Evolutionary conservation across 2,113 vertebrate genomes (phyloP).

Genomic region (Phylloscopus trochiloides): DNA sequence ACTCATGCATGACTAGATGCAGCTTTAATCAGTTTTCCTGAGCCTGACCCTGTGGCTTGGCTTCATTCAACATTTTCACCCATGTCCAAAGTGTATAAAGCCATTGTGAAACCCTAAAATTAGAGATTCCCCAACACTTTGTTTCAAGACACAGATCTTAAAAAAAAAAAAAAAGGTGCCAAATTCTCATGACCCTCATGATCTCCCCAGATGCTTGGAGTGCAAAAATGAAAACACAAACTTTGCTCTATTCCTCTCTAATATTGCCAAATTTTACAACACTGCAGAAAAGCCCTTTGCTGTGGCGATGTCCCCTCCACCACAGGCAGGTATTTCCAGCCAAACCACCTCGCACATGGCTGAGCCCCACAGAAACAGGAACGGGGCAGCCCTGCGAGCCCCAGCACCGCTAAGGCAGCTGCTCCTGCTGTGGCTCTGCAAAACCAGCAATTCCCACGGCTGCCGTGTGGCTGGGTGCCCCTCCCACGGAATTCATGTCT

Average conservation of each 20-base stretch:
- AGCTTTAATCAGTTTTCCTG: neutral
- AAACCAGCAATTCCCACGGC: neutral
- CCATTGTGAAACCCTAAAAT: neutral
- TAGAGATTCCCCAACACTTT: fast-evolving
- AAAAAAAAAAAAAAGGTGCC: too few relatives aligned
- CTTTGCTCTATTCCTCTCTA: neutral
- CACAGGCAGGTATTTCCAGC: neutral
- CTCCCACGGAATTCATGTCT: fast-evolving
- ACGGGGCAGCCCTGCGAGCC: neutral
- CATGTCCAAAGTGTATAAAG: fast-evolving
- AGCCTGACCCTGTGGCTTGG: neutral
- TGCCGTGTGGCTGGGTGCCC: neutral
- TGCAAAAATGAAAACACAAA: neutral
- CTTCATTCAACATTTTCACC: neutral
- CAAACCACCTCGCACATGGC: fast-evolving
- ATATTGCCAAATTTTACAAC: fast-evolving
- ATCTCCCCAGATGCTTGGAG: neutral
- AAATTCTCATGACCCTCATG: fast-evolving
- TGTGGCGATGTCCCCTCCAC: neutral
- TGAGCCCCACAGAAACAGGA: neutral
- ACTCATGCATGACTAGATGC: too few relatives aligned
- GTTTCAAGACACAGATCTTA: neutral
- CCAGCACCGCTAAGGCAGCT: neutral
- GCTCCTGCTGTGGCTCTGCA: neutral
- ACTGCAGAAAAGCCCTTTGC: neutral